Base-by-base conservation (phyloP, 2,888 invertebrate genomes). In the Andrena bucephala region DNA sequence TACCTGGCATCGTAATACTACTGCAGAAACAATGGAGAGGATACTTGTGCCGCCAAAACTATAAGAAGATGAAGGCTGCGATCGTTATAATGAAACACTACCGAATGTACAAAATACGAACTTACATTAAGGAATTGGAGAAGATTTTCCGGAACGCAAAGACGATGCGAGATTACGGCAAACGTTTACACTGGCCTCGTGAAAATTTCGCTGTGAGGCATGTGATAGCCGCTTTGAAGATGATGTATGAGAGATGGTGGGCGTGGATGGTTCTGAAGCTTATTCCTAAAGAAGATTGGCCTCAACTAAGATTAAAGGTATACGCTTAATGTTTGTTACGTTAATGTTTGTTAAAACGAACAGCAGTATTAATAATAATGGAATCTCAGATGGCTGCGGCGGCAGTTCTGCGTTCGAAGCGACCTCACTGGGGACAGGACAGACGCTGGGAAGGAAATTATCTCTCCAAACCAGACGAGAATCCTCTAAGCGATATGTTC, bases 1-100 rank as follows among this genome's bases (percentile, higher is more conserved):
- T 99, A 84, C 99, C 99, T 0, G 96, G 97, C 78, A 98, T 99
- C 87, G 98, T 98, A 73, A 96, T 98, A 42, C 95, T 99, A 91
- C 95, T 99, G 87, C 99, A 99, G 95, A 99, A 99, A 95, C 97
- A 98, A 94, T 98, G 99, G 96, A 96, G 99, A 89, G 99, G 98
- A 31, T 95, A 95, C 83, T 91, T 94, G 60, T 97, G 97, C 10
- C 95, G 99, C 29, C 95, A 96, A 91, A 96, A 96, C 68, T 99
- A 97, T 94, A 96, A 96, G 93, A 96, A 96, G 94, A 97, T 99
- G 96, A 96, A 96, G 94, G 99, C 99, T 0, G 97, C 98, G 0
- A 94, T 97, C 87, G 94, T 95, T 78, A 99, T 99, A 90, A 97
- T 97, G 94, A 95, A 96, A 73, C 96, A 97, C 8, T 99, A 98